Evolutionary conservation across 2,113 vertebrate species (phyloP).

Genomic region (Istiophorus platypterus): DNA sequence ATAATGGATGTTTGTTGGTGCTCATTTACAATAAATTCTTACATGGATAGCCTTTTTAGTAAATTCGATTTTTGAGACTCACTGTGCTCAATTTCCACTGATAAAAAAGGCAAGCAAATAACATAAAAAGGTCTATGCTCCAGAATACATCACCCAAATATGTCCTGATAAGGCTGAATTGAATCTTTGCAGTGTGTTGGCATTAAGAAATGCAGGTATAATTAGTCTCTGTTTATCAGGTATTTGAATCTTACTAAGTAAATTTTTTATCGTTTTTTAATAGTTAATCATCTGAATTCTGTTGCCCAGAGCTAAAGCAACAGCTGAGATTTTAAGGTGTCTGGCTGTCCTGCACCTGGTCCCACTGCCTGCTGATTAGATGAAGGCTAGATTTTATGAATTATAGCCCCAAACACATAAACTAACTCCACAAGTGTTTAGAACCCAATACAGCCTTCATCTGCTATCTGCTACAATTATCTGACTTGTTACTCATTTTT

Average conservation of each 20-base stretch:
- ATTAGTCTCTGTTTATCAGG: conserved; percentile 14
- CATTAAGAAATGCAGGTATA: conserved; percentile 20
- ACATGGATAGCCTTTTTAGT: not conserved
- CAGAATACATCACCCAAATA: not conserved
- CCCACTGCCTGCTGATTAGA: conserved; percentile 28
- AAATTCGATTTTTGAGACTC: not conserved
- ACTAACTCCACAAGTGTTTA: conserved; percentile 1
- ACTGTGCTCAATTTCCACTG: not conserved
- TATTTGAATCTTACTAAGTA: conserved; percentile 9
- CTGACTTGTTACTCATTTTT: conserved; percentile 21
- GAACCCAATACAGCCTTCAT: conserved; percentile 22
- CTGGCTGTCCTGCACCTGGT: conserved; percentile 26
- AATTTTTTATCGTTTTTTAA: conserved; percentile 22
- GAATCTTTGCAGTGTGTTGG: not conserved
- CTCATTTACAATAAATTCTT: conserved; percentile 1
- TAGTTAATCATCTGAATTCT: conserved; percentile 18
- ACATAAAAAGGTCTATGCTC: not conserved
- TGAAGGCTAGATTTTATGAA: conserved; percentile 29
- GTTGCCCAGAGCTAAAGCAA: conserved; percentile 24
- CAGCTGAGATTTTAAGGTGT: conserved; percentile 29
- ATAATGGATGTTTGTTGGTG: conserved; percentile 4
- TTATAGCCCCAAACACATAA: conserved; percentile 6
- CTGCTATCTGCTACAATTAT: conserved; percentile 27
- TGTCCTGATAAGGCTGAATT: not conserved
- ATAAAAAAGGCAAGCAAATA: not conserved